Conservation (phyloP, 2,113 vertebrate genomes). For the Narcine bancroftii region DNA sequence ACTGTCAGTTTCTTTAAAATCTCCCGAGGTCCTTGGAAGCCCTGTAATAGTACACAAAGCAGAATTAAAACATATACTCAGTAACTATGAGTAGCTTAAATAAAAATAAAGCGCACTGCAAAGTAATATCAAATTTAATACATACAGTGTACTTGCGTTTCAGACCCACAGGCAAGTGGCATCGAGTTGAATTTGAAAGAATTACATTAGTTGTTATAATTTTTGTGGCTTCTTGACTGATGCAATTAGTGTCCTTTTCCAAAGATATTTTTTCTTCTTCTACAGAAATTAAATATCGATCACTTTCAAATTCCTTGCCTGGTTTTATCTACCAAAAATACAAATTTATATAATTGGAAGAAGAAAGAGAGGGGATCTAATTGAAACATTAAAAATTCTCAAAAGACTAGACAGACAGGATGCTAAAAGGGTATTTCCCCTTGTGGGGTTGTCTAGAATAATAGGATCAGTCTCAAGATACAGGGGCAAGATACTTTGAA, state of each 20-base stretch:
- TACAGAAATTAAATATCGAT: constrained; percentile 60
- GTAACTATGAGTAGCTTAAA: neutral
- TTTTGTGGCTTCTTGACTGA: constrained; percentile 31
- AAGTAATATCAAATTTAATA: constrained; percentile 33
- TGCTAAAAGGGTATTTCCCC: no score
- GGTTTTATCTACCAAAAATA: constrained; percentile 53
- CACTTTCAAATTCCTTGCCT: constrained; percentile 63
- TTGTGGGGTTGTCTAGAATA: no score
- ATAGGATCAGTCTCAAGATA: no score
- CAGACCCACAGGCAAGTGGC: constrained; percentile 52
- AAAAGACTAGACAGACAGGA: no score
- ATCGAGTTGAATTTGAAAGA: constrained; percentile 37
- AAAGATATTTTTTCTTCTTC: constrained; percentile 49
- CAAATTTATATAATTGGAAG: no score
- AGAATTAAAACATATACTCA: neutral
- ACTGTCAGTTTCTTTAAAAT: constrained; percentile 49
- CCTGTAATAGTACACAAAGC: constrained; percentile 45
- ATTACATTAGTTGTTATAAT: constrained; percentile 33
- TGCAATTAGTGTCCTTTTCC: constrained; percentile 27
- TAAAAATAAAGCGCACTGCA: neutral
- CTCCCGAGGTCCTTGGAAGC: constrained; percentile 58
- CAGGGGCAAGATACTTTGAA: no score
- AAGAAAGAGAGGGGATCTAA: no score
- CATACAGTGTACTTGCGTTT: constrained; percentile 61
- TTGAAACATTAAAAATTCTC: no score